Conservation (phyloP, 2,113 vertebrate species). For the Daphoenositta chrysoptera region DNA sequence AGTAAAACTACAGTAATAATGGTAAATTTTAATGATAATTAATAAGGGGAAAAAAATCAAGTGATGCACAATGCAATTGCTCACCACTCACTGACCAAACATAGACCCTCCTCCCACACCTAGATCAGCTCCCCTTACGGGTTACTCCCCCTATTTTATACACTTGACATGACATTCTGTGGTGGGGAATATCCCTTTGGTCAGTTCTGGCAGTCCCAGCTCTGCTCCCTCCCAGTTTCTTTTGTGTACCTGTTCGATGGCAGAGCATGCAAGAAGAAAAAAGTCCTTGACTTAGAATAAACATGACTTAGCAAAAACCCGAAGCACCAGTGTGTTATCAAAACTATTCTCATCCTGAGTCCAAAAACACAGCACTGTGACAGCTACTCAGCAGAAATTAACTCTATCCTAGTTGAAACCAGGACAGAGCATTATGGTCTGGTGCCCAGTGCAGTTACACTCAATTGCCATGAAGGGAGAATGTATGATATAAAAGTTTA, state of each 20-base stretch:
- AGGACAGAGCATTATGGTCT: neutral
- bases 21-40: neutral
- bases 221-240: neutral
- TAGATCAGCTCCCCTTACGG: accelerated
- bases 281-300: neutral
- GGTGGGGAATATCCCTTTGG: neutral
- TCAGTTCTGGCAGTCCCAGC: neutral
- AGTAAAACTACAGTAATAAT: neutral
- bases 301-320: neutral
- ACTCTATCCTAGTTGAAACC: neutral
- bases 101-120: neutral
- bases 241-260: neutral
- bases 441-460: neutral
- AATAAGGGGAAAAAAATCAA: neutral
- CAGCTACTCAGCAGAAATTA: neutral
- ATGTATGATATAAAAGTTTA: neutral
- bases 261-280: neutral
- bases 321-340: neutral
- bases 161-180: neutral
- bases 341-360: neutral
- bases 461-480: neutral
- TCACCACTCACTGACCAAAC: neutral
- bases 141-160: neutral
- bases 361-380: neutral
- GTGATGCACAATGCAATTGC: neutral